Evolutionary conservation across 2,888 invertebrate species (phyloP), one percentile per base, ranked within the genome.

Genomic region (Osedax fenrisi): DNA sequence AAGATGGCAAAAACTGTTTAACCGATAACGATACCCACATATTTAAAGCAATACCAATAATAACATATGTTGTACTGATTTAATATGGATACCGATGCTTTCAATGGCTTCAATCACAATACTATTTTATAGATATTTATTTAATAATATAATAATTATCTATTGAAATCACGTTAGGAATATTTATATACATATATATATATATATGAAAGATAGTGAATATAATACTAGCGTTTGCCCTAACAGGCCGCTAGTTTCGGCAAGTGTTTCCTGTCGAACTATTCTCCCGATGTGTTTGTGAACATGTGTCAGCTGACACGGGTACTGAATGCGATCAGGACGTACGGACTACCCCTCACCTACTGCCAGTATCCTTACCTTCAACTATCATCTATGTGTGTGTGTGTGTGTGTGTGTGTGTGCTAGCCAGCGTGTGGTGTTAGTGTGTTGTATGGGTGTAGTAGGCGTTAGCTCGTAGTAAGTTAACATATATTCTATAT

Each of bases 241-340:
- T n/a, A n/a, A n/a, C 80, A 90, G 90, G 90, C 95, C 10, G 94
- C 95, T 0, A 92, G 94, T 82, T 95, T 94, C 86, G 96, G 96
- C 3, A 95, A 94, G 86, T 91, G 92, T 72, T 96, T 95, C 83
- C 88, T 93, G 72, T 87, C 89, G 26, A 90, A 85, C 76, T 83
- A 84, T 77, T 80, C 83, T 72, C 84, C 86, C 3, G 84, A 85
- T 61, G 78, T 78, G 77, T 95, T 94, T 82, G 91, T 94, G 62
- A 88, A 89, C 81, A 94, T 92, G 86, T 91, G 94, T 80, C 87
- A 92, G 76, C 89, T 90, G 84, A 85, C 96, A 77, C 86, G 95
- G 73, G 92, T 95, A n/a, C 85, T 96, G 26, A 96, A 96, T 85
- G 90, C 92, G 3, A 88, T 95, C 2, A 86, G 94, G 66, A 90